phyloP scores from a whole-genome alignment of 2,888 invertebrate genomes.

The Malthinus flaveolus region DNA sequence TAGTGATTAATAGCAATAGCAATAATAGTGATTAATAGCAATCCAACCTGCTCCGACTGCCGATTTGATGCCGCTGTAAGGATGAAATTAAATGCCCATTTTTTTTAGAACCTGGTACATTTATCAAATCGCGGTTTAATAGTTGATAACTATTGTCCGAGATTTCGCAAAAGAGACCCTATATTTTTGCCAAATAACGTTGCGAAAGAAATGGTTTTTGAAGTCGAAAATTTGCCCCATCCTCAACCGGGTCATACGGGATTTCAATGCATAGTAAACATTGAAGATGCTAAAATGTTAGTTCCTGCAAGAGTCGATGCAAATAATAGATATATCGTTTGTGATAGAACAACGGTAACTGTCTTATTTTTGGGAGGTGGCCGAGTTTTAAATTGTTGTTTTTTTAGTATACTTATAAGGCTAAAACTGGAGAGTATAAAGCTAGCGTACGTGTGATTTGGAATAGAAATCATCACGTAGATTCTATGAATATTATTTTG shows the following conservation, averaged over 20 bases:
- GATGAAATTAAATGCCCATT: conserved; percentile 7
- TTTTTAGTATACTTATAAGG: conserved; percentile 82
- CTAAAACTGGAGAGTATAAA: conserved; percentile 82
- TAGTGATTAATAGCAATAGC: too few relatives aligned
- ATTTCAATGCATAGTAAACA: conserved; percentile 88
- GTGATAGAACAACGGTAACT: conserved; percentile 84
- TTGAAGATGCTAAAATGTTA: conserved; percentile 87
- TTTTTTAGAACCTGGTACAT: conserved; percentile 59
- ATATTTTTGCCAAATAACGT: conserved; percentile 87
- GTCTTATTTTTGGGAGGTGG: not conserved
- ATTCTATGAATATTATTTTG: conserved; percentile 85
- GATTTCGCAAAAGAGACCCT: conserved; percentile 75
- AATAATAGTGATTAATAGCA: too few relatives aligned
- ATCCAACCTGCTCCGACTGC: too few relatives aligned
- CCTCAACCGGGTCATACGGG: conserved; percentile 88
- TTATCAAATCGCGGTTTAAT: conserved; percentile 61
- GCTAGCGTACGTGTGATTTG: conserved; percentile 90
- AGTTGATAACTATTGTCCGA: conserved; percentile 67
- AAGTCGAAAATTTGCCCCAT: conserved; percentile 89
- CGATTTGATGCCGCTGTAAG: too few relatives aligned
- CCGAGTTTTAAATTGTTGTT: conserved; percentile 17
- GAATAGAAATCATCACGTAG: conserved; percentile 91
- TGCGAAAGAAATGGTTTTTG: conserved; percentile 83
- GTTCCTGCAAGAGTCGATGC: conserved; percentile 84
- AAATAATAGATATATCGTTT: conserved; percentile 77